Evolutionary conservation across 1,140 invertebrate species (phyloP).

Genomic region (Lethrus apterus): DNA sequence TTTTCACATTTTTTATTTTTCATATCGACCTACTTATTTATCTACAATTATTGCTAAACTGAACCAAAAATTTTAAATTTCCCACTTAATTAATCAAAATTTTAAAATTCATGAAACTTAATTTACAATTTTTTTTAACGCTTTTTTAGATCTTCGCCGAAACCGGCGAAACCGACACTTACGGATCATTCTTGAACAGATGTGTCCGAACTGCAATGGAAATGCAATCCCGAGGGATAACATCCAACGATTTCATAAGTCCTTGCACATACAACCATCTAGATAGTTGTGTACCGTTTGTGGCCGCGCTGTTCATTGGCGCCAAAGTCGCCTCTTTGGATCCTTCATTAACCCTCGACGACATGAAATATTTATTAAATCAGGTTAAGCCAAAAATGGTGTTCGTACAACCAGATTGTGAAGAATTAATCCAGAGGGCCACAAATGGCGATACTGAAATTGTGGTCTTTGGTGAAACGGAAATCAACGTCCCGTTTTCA

Average conservation of each 20-base stretch:
- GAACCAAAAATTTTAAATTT: no score
- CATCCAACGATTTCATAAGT: constrained; percentile 39
- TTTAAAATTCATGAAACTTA: no score
- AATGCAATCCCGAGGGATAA: constrained; percentile 37
- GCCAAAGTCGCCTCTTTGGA: constrained; percentile 15
- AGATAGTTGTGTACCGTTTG: constrained; percentile 41
- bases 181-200: constrained; percentile 34
- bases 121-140: no score
- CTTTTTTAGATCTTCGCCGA: constrained; percentile 20
- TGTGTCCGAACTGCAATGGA: constrained; percentile 41
- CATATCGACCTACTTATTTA: no score
- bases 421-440: not conserved
- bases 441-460: constrained; percentile 3
- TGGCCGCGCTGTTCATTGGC: constrained; percentile 41
- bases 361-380: constrained; percentile 12
- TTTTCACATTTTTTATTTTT: no score
- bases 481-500: not conserved
- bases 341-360: constrained; percentile 5
- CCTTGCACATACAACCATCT: constrained; percentile 43
- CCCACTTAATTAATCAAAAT: no score
- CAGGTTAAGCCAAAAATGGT: constrained; percentile 13
- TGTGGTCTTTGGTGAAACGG: constrained; percentile 14
- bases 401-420: constrained; percentile 28
- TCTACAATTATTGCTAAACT: no score
- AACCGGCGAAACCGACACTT: constrained; percentile 41